Conservation (phyloP, 2,113 vertebrate species). For the Puma concolor region DNA sequence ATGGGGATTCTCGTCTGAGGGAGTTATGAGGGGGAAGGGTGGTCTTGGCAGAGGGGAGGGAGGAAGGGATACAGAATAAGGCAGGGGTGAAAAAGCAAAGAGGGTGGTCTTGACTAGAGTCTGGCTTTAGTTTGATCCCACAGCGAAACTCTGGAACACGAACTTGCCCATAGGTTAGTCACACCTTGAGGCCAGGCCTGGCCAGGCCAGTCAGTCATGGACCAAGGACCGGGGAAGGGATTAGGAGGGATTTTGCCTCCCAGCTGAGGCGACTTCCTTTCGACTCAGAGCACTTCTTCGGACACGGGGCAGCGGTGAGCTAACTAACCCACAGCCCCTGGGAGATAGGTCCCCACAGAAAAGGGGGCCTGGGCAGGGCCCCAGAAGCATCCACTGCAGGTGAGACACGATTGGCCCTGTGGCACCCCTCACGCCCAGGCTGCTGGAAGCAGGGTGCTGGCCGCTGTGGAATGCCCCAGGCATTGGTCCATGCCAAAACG, state of each 20-base stretch:
- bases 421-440: neutral
- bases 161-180: neutral
- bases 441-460: neutral
- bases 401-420: neutral
- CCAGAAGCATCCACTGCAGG: neutral
- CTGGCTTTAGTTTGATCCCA: neutral
- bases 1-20: too few relatives aligned
- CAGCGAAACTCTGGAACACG: neutral
- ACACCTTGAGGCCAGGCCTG: neutral
- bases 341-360: neutral
- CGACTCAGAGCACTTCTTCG: neutral
- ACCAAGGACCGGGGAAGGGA: neutral
- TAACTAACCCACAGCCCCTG: neutral
- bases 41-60: neutral
- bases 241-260: neutral
- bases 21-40: neutral
- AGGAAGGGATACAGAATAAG: neutral
- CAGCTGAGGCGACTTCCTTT: neutral
- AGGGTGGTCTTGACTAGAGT: neutral
- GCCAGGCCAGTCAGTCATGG: neutral
- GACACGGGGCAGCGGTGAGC: neutral
- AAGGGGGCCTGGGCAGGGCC: neutral
- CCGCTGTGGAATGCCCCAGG: neutral
- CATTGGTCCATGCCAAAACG: neutral
- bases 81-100: neutral